Conservation (phyloP, 2,888 invertebrate species). For the Serrognathus titanus region DNA sequence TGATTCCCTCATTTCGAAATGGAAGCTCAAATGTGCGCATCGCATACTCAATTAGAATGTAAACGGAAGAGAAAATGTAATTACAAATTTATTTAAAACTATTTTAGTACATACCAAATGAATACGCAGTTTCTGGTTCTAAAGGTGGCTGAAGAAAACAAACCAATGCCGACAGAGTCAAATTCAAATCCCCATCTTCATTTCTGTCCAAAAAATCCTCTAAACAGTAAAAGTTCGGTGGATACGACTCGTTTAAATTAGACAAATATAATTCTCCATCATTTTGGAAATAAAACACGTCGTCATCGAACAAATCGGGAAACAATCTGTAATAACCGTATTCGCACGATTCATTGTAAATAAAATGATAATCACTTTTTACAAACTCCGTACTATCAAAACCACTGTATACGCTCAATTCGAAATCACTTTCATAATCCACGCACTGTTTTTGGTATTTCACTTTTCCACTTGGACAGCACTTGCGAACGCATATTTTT, state of each 20-base stretch:
- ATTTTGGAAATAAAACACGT: conserved; percentile 18
- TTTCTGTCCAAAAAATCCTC: conserved; percentile 15
- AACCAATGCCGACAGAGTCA: not conserved
- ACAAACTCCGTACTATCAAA: not conserved
- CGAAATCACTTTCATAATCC: too few species aligned
- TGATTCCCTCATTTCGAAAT: too few species aligned
- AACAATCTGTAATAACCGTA: not conserved
- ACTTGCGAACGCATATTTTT: conserved; percentile 7
- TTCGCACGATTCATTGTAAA: conserved; percentile 9
- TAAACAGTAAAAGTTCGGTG: conserved; percentile 18
- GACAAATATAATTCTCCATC: conserved; percentile 19
- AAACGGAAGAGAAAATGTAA: too few species aligned
- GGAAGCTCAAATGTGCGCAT: too few species aligned
- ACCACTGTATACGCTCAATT: too few species aligned
- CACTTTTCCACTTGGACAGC: not conserved
- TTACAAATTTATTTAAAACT: too few species aligned
- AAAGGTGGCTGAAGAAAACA: not conserved
- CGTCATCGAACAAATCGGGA: conserved; percentile 11
- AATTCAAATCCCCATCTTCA: not conserved
- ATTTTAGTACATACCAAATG: conserved; percentile 2
- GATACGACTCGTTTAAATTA: not conserved
- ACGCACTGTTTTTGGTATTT: not conserved
- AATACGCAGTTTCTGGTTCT: not conserved
- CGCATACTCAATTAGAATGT: too few species aligned
- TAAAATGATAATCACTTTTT: conserved; percentile 11